Conservation (phyloP, 2,113 vertebrate genomes). For the Stigmatopora nigra region DNA sequence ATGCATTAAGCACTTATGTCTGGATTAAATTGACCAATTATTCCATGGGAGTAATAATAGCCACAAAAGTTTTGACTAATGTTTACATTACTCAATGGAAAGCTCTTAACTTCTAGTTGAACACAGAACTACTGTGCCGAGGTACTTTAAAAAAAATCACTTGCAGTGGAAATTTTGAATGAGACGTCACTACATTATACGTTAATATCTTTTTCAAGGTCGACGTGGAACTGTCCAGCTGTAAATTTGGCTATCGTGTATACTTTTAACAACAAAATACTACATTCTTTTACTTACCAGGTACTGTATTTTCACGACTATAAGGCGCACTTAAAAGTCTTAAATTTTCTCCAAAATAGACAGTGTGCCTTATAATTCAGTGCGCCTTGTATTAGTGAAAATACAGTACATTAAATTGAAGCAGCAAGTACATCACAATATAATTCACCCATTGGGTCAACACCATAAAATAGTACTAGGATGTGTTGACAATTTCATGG, state of each 20-base stretch:
- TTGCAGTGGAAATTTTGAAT: conserved; percentile 31
- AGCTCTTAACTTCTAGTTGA: conserved; percentile 37
- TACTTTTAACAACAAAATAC: too few species aligned
- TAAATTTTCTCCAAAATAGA: too few species aligned
- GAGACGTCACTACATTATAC: conserved; percentile 3
- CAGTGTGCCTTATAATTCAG: too few species aligned
- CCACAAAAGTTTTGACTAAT: conserved; percentile 52
- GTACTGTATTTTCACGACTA: too few species aligned
- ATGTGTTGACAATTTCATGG: too few species aligned
- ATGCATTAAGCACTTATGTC: background rate
- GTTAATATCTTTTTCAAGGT: background rate
- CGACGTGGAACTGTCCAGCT: background rate
- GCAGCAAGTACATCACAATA: too few species aligned
- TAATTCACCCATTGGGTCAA: too few species aligned
- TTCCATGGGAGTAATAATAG: conserved; percentile 1
- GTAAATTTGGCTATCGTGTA: background rate
- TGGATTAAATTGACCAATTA: background rate
- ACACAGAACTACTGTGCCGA: conserved; percentile 40
- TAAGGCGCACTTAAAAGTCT: too few species aligned
- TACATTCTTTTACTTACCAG: too few species aligned
- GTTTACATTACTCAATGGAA: conserved; percentile 53
- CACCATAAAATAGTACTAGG: too few species aligned
- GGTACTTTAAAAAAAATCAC: background rate
- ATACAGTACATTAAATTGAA: too few species aligned
- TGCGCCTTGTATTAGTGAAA: too few species aligned